Percentiles rank a stretch among this genome's conserved stretches.
These are phyloP conservation scores for Dyspetes luteomarginatus DNA, from an alignment of 2,888 invertebrate genomes.

Conservation along the genomic window DNA sequence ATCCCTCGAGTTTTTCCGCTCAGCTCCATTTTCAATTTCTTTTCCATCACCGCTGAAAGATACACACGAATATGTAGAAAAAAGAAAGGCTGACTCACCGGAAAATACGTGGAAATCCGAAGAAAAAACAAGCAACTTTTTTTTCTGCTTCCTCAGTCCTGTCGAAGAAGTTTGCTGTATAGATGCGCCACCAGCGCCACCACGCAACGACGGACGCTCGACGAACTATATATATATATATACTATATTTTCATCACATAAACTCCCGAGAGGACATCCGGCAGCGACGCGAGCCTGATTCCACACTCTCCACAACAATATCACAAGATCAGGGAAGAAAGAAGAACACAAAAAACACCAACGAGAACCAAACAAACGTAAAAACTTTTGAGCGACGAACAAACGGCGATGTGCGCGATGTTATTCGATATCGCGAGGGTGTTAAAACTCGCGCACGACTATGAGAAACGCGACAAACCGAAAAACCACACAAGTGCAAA, in stretches of 20 bases:
- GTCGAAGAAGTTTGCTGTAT: neutral
- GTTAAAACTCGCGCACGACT: neutral
- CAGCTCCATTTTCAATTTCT: neutral
- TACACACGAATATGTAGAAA: neutral
- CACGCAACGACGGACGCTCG: conserved; percentile 54
- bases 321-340: conserved; percentile 18
- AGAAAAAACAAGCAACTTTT: conserved; percentile 12
- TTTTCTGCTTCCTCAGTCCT: neutral
- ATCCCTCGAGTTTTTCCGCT: neutral
- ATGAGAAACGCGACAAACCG: neutral
- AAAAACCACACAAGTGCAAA: neutral
- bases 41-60: neutral
- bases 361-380: neutral
- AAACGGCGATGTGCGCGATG: neutral
- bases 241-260: neutral
- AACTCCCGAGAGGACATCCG: neutral
- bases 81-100: conserved; percentile 53
- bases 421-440: neutral
- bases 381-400: conserved; percentile 1
- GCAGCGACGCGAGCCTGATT: conserved; percentile 7
- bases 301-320: conserved; percentile 39
- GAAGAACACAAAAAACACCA: conserved; percentile 13
- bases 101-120: conserved; percentile 43
- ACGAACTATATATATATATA: conserved; percentile 1
- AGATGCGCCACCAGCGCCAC: conserved; percentile 59